Percentiles rank a stretch among this genome's conserved stretches.
These are phyloP conservation scores for Elaphurus davidianus DNA, from an alignment of 2,113 vertebrate species.

Conservation along the genomic window DNA sequence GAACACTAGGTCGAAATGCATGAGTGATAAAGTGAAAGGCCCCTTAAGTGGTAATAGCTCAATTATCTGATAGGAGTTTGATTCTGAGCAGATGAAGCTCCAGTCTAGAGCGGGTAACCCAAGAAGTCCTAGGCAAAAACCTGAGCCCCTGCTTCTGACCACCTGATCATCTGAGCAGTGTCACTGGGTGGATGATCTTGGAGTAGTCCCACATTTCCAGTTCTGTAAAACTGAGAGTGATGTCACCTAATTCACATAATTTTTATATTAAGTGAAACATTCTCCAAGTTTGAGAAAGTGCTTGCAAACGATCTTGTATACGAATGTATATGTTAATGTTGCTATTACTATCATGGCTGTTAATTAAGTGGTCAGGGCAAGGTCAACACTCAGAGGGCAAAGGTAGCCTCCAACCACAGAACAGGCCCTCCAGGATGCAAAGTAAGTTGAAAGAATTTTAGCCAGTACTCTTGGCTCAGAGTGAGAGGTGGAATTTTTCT, in stretches of 20 bases:
- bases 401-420: not conserved
- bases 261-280: not conserved
- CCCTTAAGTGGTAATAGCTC: not conserved
- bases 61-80: not conserved
- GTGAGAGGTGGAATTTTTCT: not conserved
- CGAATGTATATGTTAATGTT: not conserved
- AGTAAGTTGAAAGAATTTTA: not conserved
- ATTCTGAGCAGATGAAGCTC: not conserved
- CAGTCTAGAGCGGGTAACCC: not conserved
- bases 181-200: not conserved
- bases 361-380: not conserved
- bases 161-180: not conserved
- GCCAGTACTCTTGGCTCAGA: not conserved
- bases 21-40: not conserved
- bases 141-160: not conserved
- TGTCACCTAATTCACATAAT: not conserved
- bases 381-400: not conserved
- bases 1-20: not conserved
- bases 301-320: not conserved
- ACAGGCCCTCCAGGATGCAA: not conserved
- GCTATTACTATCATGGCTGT: not conserved
- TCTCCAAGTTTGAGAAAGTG: not conserved
- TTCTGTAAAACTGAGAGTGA: not conserved
- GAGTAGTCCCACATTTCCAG: not conserved
- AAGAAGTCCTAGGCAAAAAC: not conserved